phyloP scores from a whole-genome alignment of 2,888 invertebrate species.

The Platynereis dumerilii region DNA sequence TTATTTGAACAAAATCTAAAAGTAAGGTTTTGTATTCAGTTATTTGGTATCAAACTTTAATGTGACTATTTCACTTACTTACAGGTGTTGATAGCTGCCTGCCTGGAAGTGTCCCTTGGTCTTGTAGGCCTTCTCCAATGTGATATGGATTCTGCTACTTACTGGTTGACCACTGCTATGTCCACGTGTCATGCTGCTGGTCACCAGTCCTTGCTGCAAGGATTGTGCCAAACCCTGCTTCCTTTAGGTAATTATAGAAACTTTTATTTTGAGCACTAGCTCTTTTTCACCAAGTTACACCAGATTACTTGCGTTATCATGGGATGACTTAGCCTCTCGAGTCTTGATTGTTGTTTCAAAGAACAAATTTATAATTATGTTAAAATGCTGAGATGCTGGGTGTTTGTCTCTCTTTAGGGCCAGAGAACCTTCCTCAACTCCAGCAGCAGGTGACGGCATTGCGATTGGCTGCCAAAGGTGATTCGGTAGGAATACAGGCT shows the following conservation, averaged over 20 bases:
- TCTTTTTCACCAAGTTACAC: too few relatives aligned
- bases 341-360: too few relatives aligned
- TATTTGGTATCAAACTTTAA: neutral
- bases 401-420: constrained; percentile 43
- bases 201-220: constrained; percentile 44
- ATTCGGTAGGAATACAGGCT: neutral
- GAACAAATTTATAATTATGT: too few relatives aligned
- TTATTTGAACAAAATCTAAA: neutral
- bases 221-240: constrained; percentile 48
- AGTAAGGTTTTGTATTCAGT: neutral
- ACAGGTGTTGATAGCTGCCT: constrained; percentile 49
- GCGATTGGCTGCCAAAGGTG: constrained; percentile 25
- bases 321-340: too few relatives aligned
- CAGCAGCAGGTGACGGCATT: constrained; percentile 56
- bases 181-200: constrained; percentile 46
- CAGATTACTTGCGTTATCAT: too few relatives aligned
- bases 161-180: constrained; percentile 49
- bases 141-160: constrained; percentile 50
- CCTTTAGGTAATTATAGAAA: constrained; percentile 45
- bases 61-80: neutral
- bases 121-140: constrained; percentile 50
- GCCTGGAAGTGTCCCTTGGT: constrained; percentile 49
- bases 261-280: too few relatives aligned
- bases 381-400: too few relatives aligned
- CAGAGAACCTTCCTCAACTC: constrained; percentile 51